Evolutionary conservation across 2,113 vertebrate species (phyloP).

Genomic region (Grammomys surdaster): DNA sequence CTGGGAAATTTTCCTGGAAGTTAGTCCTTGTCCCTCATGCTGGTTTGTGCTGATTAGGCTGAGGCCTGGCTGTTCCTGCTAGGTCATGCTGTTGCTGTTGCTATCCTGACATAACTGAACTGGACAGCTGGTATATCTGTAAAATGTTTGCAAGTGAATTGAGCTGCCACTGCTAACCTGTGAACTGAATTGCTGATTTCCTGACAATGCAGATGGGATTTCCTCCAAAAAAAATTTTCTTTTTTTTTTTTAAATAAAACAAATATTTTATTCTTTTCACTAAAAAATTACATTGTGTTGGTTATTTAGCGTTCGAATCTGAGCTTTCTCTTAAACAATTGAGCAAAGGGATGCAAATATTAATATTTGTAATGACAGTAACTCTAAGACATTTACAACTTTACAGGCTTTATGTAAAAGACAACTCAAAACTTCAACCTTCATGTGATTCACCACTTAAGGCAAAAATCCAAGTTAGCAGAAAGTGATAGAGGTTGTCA

Average conservation of each 20-base stretch:
- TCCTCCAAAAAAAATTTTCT: too few species aligned
- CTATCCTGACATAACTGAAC: too few species aligned
- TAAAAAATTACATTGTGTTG: not conserved
- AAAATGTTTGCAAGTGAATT: too few species aligned
- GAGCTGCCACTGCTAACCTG: too few species aligned
- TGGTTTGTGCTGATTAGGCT: too few species aligned
- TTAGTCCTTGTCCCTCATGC: too few species aligned
- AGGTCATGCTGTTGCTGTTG: too few species aligned
- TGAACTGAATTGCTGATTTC: too few species aligned
- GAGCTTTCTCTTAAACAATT: not conserved
- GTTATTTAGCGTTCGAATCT: constrained; percentile 29
- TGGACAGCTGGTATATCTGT: too few species aligned
- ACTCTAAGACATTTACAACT: not conserved
- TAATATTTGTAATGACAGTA: constrained; percentile 11
- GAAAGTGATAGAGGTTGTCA: not conserved
- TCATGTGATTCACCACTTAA: not conserved
- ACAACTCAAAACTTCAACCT: not conserved
- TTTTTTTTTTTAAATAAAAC: not conserved
- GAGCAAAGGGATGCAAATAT: not conserved
- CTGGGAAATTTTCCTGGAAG: too few species aligned
- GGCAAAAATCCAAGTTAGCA: constrained; percentile 16
- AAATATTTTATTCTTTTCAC: not conserved
- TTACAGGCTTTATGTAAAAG: not conserved
- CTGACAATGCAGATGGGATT: too few species aligned
- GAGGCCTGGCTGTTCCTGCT: too few species aligned